Base-by-base conservation (phyloP, 2,113 vertebrate species). In the Hippolais icterina region DNA sequence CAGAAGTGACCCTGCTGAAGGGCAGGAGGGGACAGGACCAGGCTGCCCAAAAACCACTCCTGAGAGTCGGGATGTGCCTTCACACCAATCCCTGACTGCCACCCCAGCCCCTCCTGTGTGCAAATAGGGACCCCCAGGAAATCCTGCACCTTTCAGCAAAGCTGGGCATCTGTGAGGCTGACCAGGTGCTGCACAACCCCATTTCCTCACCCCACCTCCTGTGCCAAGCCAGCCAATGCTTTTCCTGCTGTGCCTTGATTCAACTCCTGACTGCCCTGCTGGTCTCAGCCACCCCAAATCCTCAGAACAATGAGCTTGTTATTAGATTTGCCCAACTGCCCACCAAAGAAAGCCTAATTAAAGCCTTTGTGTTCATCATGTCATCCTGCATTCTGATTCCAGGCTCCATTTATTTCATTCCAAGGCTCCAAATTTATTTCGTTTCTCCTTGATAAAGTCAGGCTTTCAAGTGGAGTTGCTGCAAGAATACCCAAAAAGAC, bases 201-300 rank as follows among this genome's bases (percentile, higher is more conserved):
- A 35, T 44, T 37, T 50, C 47, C 68, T 65, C 11, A 28, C 2
- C 57, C 35, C 47, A 28, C 12, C 54, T 52, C 44, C 64, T 12
- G 17, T 13, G 31, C 50, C 29, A 29, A 22, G 42, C 2, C 2
- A 52, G 44, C 12, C 5, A 1, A 35, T 0, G 1, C 15, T 71
- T 44, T 59, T 41, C 28, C 12, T 3, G 31, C 69, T 7, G 3
- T 27, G 47, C 41, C 78, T 56, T 41, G 22, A 52, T 29, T 63
- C 77, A 72, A 49, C 44, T 50, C 46, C 3, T 41, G 28, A 5
- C 59, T 49, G 46, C 57, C 93, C 41, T 39, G 44, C n/a, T n/a
- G 49, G 24, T 20, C 63, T n/a, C 11, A 47, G 61, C 49, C 61
- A 72, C 63, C 59, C 83, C 46, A 78, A 35, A 91, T 10, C n/a